phyloP scores from a whole-genome alignment of 2,113 vertebrate genomes.

The Lepisosteus osseus region DNA sequence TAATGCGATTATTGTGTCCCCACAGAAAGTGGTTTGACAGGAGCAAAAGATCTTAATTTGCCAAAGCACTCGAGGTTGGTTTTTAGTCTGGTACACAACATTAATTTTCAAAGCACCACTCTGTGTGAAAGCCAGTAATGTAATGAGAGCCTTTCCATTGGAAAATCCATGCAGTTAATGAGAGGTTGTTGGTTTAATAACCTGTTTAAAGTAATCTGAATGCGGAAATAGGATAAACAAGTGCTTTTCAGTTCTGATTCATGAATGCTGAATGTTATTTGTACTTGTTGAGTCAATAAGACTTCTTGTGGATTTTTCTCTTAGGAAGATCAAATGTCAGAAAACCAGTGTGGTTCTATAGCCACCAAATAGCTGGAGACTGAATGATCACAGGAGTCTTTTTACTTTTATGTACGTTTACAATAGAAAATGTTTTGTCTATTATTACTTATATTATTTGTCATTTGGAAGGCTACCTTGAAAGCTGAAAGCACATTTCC shows the following conservation, averaged over 20 bases:
- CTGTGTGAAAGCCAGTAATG: background rate
- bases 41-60: conserved; percentile 2
- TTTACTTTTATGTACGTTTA: no score
- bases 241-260: background rate
- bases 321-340: no score
- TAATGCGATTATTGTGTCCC: background rate
- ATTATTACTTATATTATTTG: no score
- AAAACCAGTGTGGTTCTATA: no score
- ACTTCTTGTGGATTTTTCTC: no score
- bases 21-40: conserved; percentile 1
- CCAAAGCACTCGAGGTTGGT: background rate
- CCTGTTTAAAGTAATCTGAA: background rate
- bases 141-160: background rate
- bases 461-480: no score
- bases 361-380: no score
- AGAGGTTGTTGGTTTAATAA: background rate
- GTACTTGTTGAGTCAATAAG: no score
- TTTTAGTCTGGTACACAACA: no score
- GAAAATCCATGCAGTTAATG: background rate
- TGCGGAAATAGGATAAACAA: background rate
- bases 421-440: no score
- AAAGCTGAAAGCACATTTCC: no score
- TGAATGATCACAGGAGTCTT: no score
- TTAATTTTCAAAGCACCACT: background rate
- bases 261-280: background rate